phyloP scores from a whole-genome alignment of 2,113 vertebrate species.

The Burhinus bistriatus region DNA sequence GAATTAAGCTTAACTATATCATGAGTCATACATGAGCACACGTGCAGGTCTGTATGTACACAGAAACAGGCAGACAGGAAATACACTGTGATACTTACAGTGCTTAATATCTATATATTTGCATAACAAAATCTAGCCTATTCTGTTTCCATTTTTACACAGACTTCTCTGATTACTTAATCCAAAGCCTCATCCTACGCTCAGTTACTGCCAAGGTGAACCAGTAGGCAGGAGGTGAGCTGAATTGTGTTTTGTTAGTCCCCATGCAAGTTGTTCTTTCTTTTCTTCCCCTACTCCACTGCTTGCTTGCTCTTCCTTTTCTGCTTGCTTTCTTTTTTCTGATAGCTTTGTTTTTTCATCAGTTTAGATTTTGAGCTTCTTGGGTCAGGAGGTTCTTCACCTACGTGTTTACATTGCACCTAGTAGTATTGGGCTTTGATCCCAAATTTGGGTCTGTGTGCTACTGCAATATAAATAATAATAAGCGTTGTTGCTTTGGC shows the following conservation, averaged over 20 bases:
- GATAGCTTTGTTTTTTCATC: background rate
- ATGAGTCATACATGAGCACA: background rate
- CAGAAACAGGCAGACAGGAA: background rate
- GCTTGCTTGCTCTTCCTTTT: background rate
- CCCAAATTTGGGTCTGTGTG: background rate
- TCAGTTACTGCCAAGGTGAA: accelerated
- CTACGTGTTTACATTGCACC: background rate
- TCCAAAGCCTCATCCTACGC: background rate
- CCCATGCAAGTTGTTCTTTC: background rate
- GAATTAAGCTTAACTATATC: background rate
- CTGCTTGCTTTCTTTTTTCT: background rate
- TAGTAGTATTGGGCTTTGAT: background rate
- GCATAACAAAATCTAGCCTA: background rate
- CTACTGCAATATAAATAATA: background rate
- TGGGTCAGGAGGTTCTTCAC: background rate
- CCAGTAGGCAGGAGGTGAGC: background rate
- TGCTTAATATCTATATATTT: background rate
- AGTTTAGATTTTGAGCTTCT: background rate
- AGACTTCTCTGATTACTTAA: background rate
- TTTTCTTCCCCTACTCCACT: background rate
- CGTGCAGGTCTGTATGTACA: background rate
- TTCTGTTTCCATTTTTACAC: slow-evolving; percentile 6
- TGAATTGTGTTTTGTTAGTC: background rate
- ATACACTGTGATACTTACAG: background rate
- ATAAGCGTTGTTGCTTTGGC: background rate